These are phyloP conservation scores for Myioborus miniatus DNA, from an alignment of 2,797 vertebrate species.

Conservation along the genomic window DNA sequence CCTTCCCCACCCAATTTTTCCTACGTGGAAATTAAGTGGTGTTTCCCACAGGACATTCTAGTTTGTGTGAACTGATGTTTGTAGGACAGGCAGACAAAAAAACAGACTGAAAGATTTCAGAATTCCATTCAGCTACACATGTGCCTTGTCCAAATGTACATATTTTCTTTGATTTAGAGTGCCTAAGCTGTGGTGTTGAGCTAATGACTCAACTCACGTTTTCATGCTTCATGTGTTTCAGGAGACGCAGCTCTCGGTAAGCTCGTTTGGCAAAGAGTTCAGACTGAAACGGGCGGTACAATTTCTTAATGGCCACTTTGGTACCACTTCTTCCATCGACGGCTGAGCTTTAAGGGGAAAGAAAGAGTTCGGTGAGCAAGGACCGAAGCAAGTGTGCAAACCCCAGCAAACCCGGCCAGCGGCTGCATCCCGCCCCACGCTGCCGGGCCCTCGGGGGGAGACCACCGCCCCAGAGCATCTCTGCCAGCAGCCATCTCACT, in stretches of 20 bases:
- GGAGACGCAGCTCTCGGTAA: constrained; percentile 89
- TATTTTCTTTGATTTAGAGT: background rate
- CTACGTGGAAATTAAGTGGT: background rate
- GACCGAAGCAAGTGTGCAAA: no score
- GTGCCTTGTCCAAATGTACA: background rate
- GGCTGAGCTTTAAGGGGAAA: constrained; percentile 83
- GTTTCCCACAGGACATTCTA: background rate
- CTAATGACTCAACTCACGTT: constrained; percentile 81
- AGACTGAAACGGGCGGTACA: constrained; percentile 94
- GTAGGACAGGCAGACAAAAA: background rate
- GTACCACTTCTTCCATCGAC: constrained; percentile 85
- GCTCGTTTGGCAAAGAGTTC: constrained; percentile 92
- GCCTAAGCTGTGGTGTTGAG: no score
- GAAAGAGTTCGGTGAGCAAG: background rate
- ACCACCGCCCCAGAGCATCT: background rate
- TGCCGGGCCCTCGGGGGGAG: background rate
- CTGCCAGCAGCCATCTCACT: background rate
- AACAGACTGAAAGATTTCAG: background rate
- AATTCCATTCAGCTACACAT: background rate
- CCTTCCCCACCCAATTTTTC: background rate
- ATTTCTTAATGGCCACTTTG: constrained; percentile 93
- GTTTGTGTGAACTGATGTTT: background rate
- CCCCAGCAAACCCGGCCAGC: accelerated
- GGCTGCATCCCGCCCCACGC: accelerated
- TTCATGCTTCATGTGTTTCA: constrained; percentile 96